Conservation (phyloP, 2,113 vertebrate species). For the Okapia johnstoni region DNA sequence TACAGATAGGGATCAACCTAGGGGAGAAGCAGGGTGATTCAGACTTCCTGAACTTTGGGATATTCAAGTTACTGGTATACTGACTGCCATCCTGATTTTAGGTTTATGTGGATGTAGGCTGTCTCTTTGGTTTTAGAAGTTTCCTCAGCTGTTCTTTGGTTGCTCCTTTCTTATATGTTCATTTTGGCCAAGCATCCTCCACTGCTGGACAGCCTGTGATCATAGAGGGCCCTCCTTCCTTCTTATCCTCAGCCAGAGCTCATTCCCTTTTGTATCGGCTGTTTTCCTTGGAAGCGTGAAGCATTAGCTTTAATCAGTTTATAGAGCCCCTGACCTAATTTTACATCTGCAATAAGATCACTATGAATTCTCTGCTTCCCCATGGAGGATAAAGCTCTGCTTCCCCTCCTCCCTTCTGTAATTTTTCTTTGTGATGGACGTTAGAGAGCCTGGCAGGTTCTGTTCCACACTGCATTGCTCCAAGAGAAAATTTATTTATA, state of each 20-base stretch:
- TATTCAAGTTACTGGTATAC: not conserved
- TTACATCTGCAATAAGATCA: constrained; percentile 66
- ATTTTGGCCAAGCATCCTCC: not conserved
- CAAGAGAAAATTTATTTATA: constrained; percentile 66
- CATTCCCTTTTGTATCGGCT: constrained; percentile 1
- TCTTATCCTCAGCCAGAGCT: not conserved
- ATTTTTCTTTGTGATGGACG: not conserved
- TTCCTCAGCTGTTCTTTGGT: not conserved
- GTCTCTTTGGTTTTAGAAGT: not conserved
- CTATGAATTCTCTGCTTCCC: constrained; percentile 64
- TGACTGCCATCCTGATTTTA: not conserved
- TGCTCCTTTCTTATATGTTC: not conserved
- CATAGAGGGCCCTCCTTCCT: not conserved
- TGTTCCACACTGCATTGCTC: constrained; percentile 28
- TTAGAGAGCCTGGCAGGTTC: constrained; percentile 21
- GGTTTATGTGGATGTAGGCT: not conserved
- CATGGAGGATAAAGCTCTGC: constrained; percentile 34
- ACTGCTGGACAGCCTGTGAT: not conserved
- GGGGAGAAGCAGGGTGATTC: not conserved
- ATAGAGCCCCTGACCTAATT: constrained; percentile 57
- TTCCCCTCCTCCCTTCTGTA: not conserved
- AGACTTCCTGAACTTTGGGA: not conserved
- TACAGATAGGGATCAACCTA: not conserved
- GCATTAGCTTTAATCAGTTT: constrained; percentile 29
- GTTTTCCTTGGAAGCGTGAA: constrained; percentile 36